A percentile compares a stretch with the other conserved stretches of the same genome.
Conservation (phyloP, 30 jellyfish, hydroid and myxozoan species). For the Hydra vulgaris region DNA sequence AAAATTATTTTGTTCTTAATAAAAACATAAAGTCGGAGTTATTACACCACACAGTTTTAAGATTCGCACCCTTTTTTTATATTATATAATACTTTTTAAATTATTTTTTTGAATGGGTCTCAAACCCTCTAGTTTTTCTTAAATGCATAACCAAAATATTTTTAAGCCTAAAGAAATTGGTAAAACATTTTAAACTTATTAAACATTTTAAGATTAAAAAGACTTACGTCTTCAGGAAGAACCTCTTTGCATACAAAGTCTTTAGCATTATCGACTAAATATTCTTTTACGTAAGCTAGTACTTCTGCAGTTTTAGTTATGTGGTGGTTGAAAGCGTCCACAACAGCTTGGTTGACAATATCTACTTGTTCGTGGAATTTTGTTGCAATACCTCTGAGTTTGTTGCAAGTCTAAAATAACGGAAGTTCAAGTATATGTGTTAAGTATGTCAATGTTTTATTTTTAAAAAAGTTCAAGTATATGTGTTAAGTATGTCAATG, state of each 20-base stretch:
- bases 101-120: too few species aligned
- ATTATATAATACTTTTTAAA: too few species aligned
- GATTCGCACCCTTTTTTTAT: too few species aligned
- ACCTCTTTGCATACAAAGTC: slow-evolving; percentile 3
- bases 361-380: slow-evolving; percentile 7
- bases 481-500: too few species aligned
- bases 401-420: slow-evolving; percentile 3
- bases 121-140: too few species aligned
- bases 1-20: too few species aligned
- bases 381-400: neutral
- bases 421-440: neutral
- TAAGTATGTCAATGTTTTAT: neutral
- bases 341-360: neutral
- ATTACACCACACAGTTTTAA: too few species aligned
- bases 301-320: slow-evolving; percentile 5
- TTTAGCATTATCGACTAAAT: neutral
- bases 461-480: neutral
- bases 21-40: too few species aligned
- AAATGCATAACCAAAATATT: too few species aligned
- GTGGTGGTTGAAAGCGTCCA: slow-evolving; percentile 9
- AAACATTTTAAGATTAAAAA: too few species aligned
- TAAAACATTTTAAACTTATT: too few species aligned
- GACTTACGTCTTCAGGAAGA: neutral
- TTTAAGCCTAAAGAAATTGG: too few species aligned
- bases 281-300: neutral